phyloP scores from a whole-genome alignment of 2,888 invertebrate species.

The Keiferia lycopersicella region DNA sequence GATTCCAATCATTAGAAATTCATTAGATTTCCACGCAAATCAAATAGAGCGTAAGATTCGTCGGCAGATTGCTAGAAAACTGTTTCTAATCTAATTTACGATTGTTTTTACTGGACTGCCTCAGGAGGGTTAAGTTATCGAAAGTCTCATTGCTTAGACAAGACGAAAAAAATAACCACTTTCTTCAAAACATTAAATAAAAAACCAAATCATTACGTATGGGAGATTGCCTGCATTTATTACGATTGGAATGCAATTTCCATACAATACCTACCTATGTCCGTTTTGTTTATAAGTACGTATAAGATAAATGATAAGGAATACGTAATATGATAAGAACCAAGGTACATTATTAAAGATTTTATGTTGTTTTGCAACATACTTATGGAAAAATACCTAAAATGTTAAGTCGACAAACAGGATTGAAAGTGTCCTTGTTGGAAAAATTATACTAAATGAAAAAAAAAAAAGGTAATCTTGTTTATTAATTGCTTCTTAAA shows the following conservation, averaged over 20 bases:
- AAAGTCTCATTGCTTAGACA: too few species aligned
- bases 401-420: not conserved
- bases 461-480: not conserved
- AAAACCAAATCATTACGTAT: too few species aligned
- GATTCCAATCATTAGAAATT: slow-evolving; percentile 21
- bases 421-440: not conserved
- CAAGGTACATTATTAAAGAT: too few species aligned
- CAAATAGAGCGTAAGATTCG: slow-evolving; percentile 39
- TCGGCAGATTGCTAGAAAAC: slow-evolving; percentile 30
- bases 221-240: too few species aligned
- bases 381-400: not conserved
- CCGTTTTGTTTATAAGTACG: too few species aligned
- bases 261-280: too few species aligned
- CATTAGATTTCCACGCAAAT: slow-evolving; percentile 33
- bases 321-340: too few species aligned
- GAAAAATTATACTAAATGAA: not conserved
- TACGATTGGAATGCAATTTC: too few species aligned
- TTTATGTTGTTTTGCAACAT: not conserved
- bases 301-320: too few species aligned
- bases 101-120: not conserved
- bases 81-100: not conserved
- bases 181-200: too few species aligned
- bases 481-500: not conserved
- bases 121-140: not conserved
- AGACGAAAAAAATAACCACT: too few species aligned